Conservation (phyloP, 2,888 invertebrate genomes). For the Theodoxus fluviatilis region DNA sequence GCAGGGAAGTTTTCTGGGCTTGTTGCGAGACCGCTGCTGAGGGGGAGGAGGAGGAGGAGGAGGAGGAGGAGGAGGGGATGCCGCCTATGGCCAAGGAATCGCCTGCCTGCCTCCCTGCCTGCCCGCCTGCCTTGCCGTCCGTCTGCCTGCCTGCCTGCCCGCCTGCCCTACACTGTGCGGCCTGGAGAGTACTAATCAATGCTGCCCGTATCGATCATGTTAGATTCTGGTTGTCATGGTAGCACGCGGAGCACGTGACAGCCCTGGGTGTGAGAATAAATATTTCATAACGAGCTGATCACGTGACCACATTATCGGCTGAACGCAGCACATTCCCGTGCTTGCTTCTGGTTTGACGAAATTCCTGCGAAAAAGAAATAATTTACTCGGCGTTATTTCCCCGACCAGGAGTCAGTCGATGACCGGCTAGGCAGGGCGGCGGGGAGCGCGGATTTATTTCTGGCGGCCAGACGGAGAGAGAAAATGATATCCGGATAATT, state of each 20-base stretch:
- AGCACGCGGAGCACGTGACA: constrained; percentile 23
- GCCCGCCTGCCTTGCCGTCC: neutral
- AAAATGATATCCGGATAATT: neutral
- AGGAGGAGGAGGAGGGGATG: no score
- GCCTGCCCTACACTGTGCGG: neutral
- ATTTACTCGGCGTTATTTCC: no score
- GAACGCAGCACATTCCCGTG: no score
- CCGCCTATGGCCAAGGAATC: no score
- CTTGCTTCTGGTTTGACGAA: no score
- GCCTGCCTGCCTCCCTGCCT: no score
- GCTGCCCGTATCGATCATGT: constrained; percentile 14
- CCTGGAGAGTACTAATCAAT: constrained; percentile 21
- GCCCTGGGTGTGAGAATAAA: constrained; percentile 27
- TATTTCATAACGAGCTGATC: constrained; percentile 27
- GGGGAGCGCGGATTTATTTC: neutral
- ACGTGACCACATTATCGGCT: constrained; percentile 24
- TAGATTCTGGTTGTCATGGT: constrained; percentile 27
- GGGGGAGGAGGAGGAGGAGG: no score
- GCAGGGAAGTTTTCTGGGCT: no score
- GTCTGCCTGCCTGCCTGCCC: neutral
- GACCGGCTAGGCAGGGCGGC: neutral
- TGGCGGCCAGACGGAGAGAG: neutral
- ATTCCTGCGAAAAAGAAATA: no score
- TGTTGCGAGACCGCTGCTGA: no score
- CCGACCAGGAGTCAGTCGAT: neutral